Evolutionary conservation across 2,888 invertebrate species (phyloP).

Genomic region (Ceriagrion tenellum): DNA sequence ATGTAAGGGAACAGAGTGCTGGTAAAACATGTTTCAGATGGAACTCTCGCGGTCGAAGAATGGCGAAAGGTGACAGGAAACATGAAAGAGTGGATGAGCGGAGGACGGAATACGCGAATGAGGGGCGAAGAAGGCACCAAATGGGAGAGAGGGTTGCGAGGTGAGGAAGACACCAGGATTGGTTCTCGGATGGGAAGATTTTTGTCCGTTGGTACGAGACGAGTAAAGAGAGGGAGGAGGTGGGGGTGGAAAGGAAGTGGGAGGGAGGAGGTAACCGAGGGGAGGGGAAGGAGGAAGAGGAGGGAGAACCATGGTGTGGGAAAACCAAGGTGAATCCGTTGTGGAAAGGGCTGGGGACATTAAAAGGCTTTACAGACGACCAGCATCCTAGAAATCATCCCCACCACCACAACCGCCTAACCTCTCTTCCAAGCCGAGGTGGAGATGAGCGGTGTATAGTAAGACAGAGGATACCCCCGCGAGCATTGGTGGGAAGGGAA

Average conservation of each 20-base stretch:
- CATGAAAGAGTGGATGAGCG: background rate
- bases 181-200: background rate
- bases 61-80: background rate
- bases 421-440: background rate
- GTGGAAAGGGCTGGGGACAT: background rate
- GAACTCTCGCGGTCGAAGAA: no score
- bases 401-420: background rate
- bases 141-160: background rate
- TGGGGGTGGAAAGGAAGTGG: background rate
- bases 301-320: background rate
- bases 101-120: no score
- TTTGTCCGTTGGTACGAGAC: background rate
- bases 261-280: background rate
- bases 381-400: background rate
- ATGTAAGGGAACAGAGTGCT: no score
- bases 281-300: background rate
- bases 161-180: background rate
- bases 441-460: background rate
- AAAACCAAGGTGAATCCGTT: no score
- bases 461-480: no score
- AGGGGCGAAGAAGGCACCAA: background rate
- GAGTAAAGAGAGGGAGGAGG: background rate
- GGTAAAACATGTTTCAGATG: no score
- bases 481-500: background rate
- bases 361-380: background rate